These are phyloP conservation scores for Oasisia sp. DNA, from an alignment of 2,888 invertebrate species.

Conservation along the genomic window DNA sequence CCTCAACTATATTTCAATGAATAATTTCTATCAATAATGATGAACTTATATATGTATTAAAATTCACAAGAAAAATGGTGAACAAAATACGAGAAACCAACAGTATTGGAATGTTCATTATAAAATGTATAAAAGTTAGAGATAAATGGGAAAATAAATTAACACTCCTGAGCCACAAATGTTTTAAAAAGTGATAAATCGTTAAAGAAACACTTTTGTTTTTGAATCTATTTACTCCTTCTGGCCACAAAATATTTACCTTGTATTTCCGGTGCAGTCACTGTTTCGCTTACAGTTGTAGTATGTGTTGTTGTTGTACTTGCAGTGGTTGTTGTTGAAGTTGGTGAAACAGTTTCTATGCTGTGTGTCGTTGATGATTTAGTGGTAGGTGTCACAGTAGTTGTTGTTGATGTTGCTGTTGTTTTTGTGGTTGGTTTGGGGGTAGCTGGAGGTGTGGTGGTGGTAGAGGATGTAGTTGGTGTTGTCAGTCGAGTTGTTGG, in stretches of 20 bases:
- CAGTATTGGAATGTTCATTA: no score
- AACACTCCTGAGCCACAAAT: no score
- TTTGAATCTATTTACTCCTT: neutral
- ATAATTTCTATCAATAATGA: no score
- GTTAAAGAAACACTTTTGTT: neutral
- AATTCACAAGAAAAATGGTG: no score
- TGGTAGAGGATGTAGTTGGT: neutral
- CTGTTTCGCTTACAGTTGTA: neutral
- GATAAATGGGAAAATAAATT: no score
- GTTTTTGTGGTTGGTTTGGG: neutral
- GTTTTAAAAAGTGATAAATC: no score
- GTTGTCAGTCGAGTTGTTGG: neutral
- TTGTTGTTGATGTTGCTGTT: neutral
- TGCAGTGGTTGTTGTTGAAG: neutral
- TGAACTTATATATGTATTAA: no score
- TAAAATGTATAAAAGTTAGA: no score
- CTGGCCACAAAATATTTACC: neutral
- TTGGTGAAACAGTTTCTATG: neutral
- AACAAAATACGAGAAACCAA: no score
- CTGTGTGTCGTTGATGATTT: neutral
- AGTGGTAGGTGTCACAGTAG: neutral
- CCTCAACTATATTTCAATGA: no score
- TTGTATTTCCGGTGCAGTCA: neutral
- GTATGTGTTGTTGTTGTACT: neutral
- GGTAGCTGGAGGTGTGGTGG: neutral